A percentile compares a stretch with the other conserved stretches of the same genome.
phyloP scores from a whole-genome alignment of 2,797 vertebrate genomes.

The Pelobates cultripes region DNA sequence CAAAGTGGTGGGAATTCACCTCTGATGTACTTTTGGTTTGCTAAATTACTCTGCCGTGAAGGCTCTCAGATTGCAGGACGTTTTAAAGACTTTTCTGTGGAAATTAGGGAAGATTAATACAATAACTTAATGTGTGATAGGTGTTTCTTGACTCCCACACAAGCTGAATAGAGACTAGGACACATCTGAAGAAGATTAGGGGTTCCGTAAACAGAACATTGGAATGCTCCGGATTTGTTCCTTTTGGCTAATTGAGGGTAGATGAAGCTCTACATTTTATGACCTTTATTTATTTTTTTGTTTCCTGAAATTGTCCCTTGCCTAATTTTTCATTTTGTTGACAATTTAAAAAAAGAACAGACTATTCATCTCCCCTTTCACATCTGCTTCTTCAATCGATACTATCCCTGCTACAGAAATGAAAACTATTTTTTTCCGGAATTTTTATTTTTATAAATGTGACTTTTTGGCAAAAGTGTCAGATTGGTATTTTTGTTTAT shows the following conservation, averaged over 20 bases:
- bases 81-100: not conserved
- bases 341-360: no score
- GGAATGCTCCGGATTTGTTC: conserved; percentile 28
- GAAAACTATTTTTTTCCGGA: no score
- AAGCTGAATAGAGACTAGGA: not conserved
- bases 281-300: conserved; percentile 16
- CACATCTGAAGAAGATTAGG: conserved; percentile 53
- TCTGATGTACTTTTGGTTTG: not conserved
- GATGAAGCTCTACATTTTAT: conserved; percentile 30
- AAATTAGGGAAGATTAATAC: conserved; percentile 40
- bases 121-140: conserved; percentile 1
- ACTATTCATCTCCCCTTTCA: no score
- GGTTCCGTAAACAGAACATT: conserved; percentile 24
- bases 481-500: no score
- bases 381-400: no score
- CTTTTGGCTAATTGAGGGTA: conserved; percentile 30
- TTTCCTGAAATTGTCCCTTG: conserved; percentile 14
- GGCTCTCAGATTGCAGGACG: conserved; percentile 33
- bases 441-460: no score
- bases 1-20: not conserved
- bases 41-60: conserved; percentile 1
- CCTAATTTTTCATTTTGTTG: not conserved
- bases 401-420: no score
- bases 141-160: conserved; percentile 32
- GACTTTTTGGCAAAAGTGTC: no score